Percentiles rank a stretch among this genome's conserved stretches.
Conservation (phyloP, 2,888 invertebrate genomes). For the Pristionchus fissidentatus region DNA sequence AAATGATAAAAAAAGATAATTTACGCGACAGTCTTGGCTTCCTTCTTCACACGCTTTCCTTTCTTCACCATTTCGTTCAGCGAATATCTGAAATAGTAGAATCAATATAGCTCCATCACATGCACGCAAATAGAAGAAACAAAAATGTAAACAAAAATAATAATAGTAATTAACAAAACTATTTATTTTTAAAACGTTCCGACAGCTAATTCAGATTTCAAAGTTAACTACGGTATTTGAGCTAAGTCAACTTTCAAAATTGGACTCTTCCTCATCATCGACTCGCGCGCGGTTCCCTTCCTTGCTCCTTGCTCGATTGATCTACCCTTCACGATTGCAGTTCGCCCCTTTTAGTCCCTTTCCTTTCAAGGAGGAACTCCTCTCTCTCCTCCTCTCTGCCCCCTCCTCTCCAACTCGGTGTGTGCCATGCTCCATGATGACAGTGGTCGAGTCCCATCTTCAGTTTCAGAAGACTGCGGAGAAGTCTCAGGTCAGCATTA, state of each 20-base stretch:
- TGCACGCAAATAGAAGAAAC: background rate
- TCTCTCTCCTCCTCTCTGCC: background rate
- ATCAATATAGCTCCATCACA: background rate
- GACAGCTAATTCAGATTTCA: background rate
- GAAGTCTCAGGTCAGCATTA: background rate
- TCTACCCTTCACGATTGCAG: too few species aligned
- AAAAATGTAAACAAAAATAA: background rate
- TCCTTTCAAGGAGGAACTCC: background rate
- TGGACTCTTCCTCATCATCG: background rate
- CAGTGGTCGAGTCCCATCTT: background rate
- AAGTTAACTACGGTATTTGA: too few species aligned
- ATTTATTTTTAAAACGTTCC: background rate
- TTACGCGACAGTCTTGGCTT: constrained; percentile 38
- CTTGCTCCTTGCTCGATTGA: background rate
- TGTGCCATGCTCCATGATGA: background rate
- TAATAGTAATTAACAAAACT: background rate
- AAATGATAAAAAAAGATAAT: background rate
- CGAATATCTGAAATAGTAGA: background rate
- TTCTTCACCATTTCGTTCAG: background rate
- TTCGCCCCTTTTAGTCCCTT: background rate
- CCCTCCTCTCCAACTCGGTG: background rate
- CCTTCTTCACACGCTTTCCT: constrained; percentile 32
- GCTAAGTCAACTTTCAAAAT: background rate
- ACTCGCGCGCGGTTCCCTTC: background rate
- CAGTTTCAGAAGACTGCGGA: background rate